Conservation (phyloP, 2,113 vertebrate species). For the Glaucidium brasilianum region DNA sequence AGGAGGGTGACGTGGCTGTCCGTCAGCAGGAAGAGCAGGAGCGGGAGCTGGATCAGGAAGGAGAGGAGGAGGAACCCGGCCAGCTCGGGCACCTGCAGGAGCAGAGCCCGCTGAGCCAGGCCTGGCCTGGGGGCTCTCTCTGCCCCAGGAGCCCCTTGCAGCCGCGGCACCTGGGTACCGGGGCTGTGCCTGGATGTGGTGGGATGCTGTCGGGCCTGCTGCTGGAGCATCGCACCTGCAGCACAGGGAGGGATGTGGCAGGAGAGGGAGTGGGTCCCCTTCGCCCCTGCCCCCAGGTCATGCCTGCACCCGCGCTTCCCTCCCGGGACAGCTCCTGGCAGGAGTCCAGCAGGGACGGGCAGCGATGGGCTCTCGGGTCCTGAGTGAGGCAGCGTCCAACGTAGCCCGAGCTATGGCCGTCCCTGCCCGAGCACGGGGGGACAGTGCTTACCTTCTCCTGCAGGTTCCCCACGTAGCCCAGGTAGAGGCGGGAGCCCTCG, state of each 20-base stretch:
- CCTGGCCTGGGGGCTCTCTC: background rate
- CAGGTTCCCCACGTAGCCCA: constrained; percentile 85
- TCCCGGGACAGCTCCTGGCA: background rate
- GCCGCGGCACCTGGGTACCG: fast-evolving
- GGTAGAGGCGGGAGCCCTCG: constrained; percentile 77
- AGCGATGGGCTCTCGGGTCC: too few species aligned
- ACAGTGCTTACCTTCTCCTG: constrained; percentile 76
- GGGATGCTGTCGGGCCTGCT: background rate
- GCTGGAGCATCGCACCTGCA: background rate
- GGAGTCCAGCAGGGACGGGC: background rate
- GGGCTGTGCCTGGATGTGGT: background rate
- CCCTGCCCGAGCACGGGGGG: background rate
- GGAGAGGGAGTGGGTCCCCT: background rate
- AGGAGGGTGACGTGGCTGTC: constrained; percentile 74
- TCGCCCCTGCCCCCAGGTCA: background rate
- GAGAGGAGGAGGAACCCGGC: constrained; percentile 86
- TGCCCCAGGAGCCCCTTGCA: background rate
- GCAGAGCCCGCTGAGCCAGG: background rate
- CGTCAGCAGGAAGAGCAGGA: constrained; percentile 83
- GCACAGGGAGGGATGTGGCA: background rate
- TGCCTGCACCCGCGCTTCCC: fast-evolving
- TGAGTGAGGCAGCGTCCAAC: background rate
- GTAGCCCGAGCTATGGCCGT: background rate
- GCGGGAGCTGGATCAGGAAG: constrained; percentile 81
- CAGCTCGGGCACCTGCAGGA: constrained; percentile 80